Evolutionary conservation across 1,140 invertebrate species (phyloP).

Genomic region (Phocides pigmalion): DNA sequence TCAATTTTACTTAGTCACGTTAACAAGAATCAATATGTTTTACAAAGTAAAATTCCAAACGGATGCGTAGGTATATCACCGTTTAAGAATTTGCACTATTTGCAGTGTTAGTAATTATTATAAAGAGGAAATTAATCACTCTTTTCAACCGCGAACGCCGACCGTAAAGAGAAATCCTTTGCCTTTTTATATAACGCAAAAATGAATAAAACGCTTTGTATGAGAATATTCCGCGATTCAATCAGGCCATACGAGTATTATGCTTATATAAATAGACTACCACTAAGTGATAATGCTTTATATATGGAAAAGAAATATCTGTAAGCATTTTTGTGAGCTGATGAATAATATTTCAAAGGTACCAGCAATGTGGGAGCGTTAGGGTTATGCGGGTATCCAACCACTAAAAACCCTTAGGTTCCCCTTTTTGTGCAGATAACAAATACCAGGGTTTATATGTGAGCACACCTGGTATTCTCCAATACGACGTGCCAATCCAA

Average conservation of each 20-base stretch:
- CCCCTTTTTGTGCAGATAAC: too few species aligned
- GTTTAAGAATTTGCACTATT: constrained; percentile 14
- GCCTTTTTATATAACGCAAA: not conserved
- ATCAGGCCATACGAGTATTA: constrained; percentile 2
- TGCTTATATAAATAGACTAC: too few species aligned
- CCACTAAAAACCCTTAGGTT: too few species aligned
- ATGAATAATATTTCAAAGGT: too few species aligned
- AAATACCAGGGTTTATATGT: too few species aligned
- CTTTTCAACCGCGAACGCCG: constrained; percentile 7
- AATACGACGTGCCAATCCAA: too few species aligned
- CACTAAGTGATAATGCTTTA: too few species aligned
- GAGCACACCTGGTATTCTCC: too few species aligned
- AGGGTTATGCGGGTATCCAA: too few species aligned
- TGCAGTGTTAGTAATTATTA: constrained; percentile 1
- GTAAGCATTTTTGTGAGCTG: too few species aligned
- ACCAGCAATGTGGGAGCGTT: too few species aligned
- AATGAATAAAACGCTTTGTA: constrained; percentile 12
- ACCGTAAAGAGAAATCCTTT: not conserved
- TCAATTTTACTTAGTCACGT: constrained; percentile 18
- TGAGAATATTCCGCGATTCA: constrained; percentile 3
- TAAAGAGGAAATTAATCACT: constrained; percentile 6
- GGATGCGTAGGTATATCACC: not conserved
- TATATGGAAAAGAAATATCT: too few species aligned
- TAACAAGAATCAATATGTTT: constrained; percentile 24
- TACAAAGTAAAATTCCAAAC: constrained; percentile 12